Base-by-base conservation (phyloP, 1,140 invertebrate genomes). In the Lordiphosa collinella region DNA sequence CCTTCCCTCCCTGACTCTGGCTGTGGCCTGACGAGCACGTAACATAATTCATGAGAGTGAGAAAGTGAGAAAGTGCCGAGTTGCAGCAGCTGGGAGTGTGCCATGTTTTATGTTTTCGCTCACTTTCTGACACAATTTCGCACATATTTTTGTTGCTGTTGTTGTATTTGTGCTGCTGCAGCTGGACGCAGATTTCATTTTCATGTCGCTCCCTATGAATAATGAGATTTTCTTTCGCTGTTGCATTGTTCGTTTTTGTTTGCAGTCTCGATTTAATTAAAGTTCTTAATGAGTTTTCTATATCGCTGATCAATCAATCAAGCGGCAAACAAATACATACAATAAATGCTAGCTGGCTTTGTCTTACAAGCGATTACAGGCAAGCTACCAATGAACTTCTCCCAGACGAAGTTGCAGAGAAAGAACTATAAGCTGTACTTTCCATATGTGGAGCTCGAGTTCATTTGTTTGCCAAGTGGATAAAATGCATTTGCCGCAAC, bases 211-310 rank as follows among this genome's bases (percentile, higher is more conserved):
- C 48, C 54, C 58, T 73, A 84, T 84, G 78, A 82, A 82, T 82
- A 84, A 82, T 82, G 72, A 62, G 59, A 60, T 70, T 51, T 44
- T 31, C 29, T 40, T 41, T 51, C 47, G 34, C 54, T 32, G 41
- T 22, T 48, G 18, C 36, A 29, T 49, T 25, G 11, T 29, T 57
- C 14, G 12, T 18, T 40, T 38, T 59, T 51, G n/a, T 40, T 29
- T 37, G 61, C 46, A 46, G 48, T 56, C 59, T 72, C 67, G 55
- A 82, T 82, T 82, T 82, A 82, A 84, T 82, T 82, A 84, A 82
- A 82, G 50, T 82, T 84, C 63, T 72, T 82, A 82, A 82, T 82
- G 78, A 82, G 78, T 78, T 82, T 76, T 69, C 59, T 38, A 70
- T 54, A 82, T 48, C 67, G 78, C 67, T 55, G 55, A 63, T 52